Base-by-base conservation (phyloP, 2,888 invertebrate species). In the Drosophila borealis region DNA sequence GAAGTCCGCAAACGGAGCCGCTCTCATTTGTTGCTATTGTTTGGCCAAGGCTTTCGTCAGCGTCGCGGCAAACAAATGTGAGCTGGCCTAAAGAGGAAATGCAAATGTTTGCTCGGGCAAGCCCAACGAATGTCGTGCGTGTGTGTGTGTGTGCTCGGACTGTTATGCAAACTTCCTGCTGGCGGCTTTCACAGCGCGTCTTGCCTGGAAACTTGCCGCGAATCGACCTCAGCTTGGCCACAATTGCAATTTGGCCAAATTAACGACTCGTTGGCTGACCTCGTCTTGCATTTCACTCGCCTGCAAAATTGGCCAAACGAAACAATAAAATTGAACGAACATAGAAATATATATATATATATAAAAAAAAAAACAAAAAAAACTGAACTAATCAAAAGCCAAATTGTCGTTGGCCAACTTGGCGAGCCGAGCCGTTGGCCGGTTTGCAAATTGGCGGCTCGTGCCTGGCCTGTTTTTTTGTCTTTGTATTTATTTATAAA, bases 111-210 rank as follows among this genome's bases (percentile, higher is more conserved):
- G 60, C 70, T 21, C 49, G 9, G 36, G 17, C 21, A 21, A 41
- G 33, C 34, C 13, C 21, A 33, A 29, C 29, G 29, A 8, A 25
- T 25, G 25, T 25, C 25, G 25, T 6, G 41, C n/a, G 1, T 34
- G 42, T 33, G 13, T 51, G 13, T 39, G n/a, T 34, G 21, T 44
- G 39, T 48, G 13, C 29, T 19, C 13, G 42, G 13, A 49, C 19
- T 51, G 45, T 69, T 74, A 57, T 44, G 74, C 57, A 87, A 89
- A 81, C 89, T 87, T 82, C 89, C 82, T 89, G 46, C 67, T 84
- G 42, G 60, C 63, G 44, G 70, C 89, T 82, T 88, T 82, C 84
- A 62, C 80, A 54, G 62, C 11, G 2, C 33, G 36, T 21, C 29
- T 44, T 84, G 80, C 88, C 87, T 66, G 81, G 84, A 83, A 87